A percentile compares a stretch with the other conserved stretches of the same genome.
phyloP scores from a whole-genome alignment of 2,888 invertebrate species.

The Petrophora chlorosata region DNA sequence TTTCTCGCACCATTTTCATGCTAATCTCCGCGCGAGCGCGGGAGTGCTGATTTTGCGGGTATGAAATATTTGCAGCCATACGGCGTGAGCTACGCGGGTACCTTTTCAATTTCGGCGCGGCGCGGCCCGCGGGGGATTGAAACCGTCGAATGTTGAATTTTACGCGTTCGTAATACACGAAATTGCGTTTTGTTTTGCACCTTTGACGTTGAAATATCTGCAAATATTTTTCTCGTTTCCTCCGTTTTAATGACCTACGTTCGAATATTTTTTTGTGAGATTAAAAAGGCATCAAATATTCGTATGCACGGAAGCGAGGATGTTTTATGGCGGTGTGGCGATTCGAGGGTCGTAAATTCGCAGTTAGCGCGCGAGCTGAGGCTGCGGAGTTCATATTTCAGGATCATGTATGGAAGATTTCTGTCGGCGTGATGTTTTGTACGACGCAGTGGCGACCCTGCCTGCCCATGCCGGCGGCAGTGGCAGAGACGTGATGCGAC shows the following conservation, averaged over 20 bases:
- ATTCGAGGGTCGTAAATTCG: slow-evolving; percentile 58
- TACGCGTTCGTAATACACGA: slow-evolving; percentile 54
- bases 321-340: slow-evolving; percentile 54
- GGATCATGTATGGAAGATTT: slow-evolving; percentile 52
- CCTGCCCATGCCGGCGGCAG: slow-evolving; percentile 40
- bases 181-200: slow-evolving; percentile 49
- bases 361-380: slow-evolving; percentile 52
- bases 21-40: slow-evolving; percentile 64
- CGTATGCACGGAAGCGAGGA: slow-evolving; percentile 55
- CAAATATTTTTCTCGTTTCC: slow-evolving; percentile 36
- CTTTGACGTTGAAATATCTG: slow-evolving; percentile 43
- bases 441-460: slow-evolving; percentile 46
- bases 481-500: slow-evolving; percentile 48
- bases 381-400: slow-evolving; percentile 58
- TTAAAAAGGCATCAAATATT: slow-evolving; percentile 53
- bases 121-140: slow-evolving; percentile 54
- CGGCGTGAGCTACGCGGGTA: slow-evolving; percentile 47
- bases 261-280: slow-evolving; percentile 43
- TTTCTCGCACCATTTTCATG: slow-evolving; percentile 71
- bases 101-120: slow-evolving; percentile 68
- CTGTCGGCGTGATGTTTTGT: slow-evolving; percentile 45
- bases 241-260: slow-evolving; percentile 39
- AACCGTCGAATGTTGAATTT: slow-evolving; percentile 62
- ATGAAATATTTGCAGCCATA: slow-evolving; percentile 71
- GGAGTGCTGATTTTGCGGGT: slow-evolving; percentile 66